Percentiles rank a stretch among this genome's conserved stretches.
phyloP scores from a whole-genome alignment of 2,113 vertebrate species.

The Addax nasomaculatus region DNA sequence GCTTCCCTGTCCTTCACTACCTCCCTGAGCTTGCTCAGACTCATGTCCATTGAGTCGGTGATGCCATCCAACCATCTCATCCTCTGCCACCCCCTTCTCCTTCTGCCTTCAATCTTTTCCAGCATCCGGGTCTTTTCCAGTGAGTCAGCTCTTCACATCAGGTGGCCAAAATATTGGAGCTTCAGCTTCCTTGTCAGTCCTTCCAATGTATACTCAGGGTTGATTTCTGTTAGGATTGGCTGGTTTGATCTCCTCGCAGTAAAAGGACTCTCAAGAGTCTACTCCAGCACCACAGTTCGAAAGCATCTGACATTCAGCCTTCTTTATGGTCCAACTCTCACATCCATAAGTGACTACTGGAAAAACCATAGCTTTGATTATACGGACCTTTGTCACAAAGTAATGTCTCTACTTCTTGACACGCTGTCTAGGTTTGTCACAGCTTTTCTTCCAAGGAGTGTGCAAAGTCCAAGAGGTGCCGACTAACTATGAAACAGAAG shows the following conservation, averaged over 20 bases:
- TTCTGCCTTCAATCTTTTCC: not conserved
- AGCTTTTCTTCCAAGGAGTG: not conserved
- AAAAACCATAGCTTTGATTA: not conserved
- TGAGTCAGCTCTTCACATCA: not conserved
- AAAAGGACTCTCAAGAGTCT: not conserved
- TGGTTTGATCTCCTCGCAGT: not conserved
- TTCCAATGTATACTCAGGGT: not conserved
- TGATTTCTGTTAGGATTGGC: not conserved
- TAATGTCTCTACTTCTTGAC: not conserved
- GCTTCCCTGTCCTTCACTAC: not conserved
- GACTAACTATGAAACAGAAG: not conserved
- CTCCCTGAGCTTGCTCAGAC: not conserved
- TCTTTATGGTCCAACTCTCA: not conserved
- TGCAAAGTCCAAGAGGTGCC: not conserved
- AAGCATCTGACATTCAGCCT: not conserved
- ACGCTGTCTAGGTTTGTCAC: not conserved
- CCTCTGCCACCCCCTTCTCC: not conserved
- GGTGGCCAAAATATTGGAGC: not conserved
- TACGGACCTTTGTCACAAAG: not conserved
- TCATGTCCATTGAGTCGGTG: not conserved
- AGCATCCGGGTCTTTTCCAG: not conserved
- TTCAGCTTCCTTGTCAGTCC: not conserved
- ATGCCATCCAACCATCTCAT: not conserved
- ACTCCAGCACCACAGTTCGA: not conserved
- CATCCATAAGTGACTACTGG: not conserved